Evolutionary conservation across 2,797 vertebrate genomes (phyloP), one percentile per base, ranked within the genome.

Genomic region (Sebastes oblongus): DNA sequence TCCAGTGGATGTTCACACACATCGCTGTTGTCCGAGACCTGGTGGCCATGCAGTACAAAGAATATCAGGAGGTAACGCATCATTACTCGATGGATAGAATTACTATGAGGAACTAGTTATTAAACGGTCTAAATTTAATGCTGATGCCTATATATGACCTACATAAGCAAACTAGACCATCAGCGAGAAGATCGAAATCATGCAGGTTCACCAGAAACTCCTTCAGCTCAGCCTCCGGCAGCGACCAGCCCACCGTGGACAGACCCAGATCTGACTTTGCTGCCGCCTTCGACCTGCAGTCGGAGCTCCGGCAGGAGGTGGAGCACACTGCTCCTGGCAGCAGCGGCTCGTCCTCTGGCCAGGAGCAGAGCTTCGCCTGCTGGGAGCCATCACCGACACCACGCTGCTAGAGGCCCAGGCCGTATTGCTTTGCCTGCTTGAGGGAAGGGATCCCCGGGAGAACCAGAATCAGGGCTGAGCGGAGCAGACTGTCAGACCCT

Each of bases 1-100:
- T 98, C 86, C 98, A 99, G 93, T 99, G 98, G 98, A 99, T 99
- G 97, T 99, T 99, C 66, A 99, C 98, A 5, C 98, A 99, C 84
- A 98, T 99, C 3, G 98, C 98, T 6, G 98, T 99, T 36, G 98
- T 99, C 25, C 96, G 98, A 50, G 98, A 99, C 94, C 92, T 99
- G 65, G 97, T 99, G 77, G 96, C 98, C 78, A 98, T 99, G 95
- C 98, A 99, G 84, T 98, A 99, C 89, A 99, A 99, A 81, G 98
- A 99, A 75, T 94, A 99, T 80, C 98, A 99, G 81, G 98, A 99
- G 98, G 98, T 99, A 96, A 9, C 11, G 4, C 13, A 14, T 69
- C 9, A 3, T n/a, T 30, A 0, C 11, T 58, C 11, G 1, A 24
- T 25, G 34, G n/a, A n/a, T 11, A 5, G 11, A 54, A 65, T 39